phyloP scores from a whole-genome alignment of 2,113 vertebrate genomes.

The Etia nguti region DNA sequence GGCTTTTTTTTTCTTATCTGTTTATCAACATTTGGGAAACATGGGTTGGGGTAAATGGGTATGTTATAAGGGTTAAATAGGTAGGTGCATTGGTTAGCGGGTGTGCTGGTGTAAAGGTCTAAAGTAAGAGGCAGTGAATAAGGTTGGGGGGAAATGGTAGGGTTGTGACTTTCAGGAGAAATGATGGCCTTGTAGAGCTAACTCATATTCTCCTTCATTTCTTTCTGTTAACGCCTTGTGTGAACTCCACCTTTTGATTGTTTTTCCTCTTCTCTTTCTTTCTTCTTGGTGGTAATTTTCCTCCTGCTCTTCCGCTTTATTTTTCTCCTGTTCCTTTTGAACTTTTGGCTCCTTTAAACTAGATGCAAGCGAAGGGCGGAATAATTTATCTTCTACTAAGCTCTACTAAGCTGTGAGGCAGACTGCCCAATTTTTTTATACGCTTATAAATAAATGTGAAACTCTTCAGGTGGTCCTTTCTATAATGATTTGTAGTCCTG shows the following conservation, averaged over 20 bases:
- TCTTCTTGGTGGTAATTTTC: not conserved
- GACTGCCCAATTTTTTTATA: not conserved
- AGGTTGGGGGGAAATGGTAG: not conserved
- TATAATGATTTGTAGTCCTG: not conserved
- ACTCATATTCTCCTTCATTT: not conserved
- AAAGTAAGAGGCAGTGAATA: not conserved
- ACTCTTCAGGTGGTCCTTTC: not conserved
- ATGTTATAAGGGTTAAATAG: not conserved
- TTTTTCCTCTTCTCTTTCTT: not conserved
- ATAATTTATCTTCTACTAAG: not conserved
- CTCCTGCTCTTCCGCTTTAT: not conserved
- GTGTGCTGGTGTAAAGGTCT: not conserved
- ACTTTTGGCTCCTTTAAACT: not conserved
- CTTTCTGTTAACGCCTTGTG: accelerated
- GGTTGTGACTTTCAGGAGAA: not conserved
- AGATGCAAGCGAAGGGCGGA: not conserved
- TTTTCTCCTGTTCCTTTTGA: not conserved
- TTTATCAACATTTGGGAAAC: not conserved
- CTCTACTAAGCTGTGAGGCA: not conserved
- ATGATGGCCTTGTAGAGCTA: not conserved
- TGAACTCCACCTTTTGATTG: not conserved
- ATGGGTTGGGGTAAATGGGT: not conserved
- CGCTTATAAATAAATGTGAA: not conserved
- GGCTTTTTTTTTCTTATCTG: not conserved
- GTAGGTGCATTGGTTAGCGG: not conserved